Evolutionary conservation across 2,797 vertebrate genomes (phyloP), one percentile per base, ranked within the genome.

Genomic region (Poecilia wingei): DNA sequence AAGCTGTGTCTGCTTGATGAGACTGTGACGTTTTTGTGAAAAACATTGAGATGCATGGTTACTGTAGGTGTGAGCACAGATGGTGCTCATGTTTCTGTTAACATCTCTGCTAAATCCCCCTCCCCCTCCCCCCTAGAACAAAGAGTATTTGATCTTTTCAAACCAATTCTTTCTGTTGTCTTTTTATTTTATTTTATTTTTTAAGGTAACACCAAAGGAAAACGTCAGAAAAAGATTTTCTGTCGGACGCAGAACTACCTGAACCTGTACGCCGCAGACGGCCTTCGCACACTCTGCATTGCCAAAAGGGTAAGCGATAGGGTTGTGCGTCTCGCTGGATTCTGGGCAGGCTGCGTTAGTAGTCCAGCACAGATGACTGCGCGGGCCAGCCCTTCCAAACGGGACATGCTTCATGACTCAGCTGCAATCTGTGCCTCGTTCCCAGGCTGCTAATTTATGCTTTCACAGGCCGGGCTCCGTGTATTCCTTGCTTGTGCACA

Each of bases 241-340:
- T 97, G 92, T 93, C 96, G 97, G 94, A 99, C 98, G 0, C 98
- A 99, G 91, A 96, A 96, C 93, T 98, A 97, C 93, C 96, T 99
- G 89, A 98, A 98, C 93, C 94, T 96, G 47, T 99, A 99, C 6
- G 98, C 98, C 1, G 95, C 96, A 31, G 96, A 98, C 68, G 98
- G 98, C 59, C 96, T 99, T 4, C 92, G 98, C n/a, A 99, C 98
- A 0, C 93, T 99, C 9, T 99, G 98, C 91, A 98, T 99, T 22
- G 98, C 98, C 75, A 99, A 98, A 94, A 97, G 97, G 96, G 98
- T 99, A 94, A 96, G 39, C 46, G 18, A 6, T 47, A 28, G 75
- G 53, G 3, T 57, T 47, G 78, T 72, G 82, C 46, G 70, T 89
- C 70, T 83, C 57, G 31, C 31, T 66, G 61, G 16, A 22, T 22